Conservation (phyloP, 92 coral and sea anemone species). For the Pocillopora grandis region DNA sequence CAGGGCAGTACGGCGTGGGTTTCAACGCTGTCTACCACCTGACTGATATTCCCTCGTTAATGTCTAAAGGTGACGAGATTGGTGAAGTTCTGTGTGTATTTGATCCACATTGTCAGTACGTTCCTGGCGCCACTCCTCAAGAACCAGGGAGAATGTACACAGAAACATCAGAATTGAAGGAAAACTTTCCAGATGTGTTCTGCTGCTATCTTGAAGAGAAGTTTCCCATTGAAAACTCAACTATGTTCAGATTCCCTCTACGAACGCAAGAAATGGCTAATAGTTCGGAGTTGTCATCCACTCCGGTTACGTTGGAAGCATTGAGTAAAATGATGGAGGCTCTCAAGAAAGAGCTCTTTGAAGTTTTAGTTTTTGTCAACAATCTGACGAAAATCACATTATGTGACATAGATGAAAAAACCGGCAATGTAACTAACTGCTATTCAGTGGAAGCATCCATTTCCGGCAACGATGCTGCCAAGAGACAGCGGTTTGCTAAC, state of each 20-base stretch:
- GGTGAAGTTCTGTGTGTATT: slow-evolving; percentile 73
- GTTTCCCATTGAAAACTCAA: slow-evolving; percentile 51
- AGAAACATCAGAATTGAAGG: background rate
- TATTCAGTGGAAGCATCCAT: slow-evolving; percentile 56
- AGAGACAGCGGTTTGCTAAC: slow-evolving; percentile 53
- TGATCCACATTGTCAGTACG: slow-evolving; percentile 76
- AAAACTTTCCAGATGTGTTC: slow-evolving; percentile 56
- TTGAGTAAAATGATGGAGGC: slow-evolving; percentile 50
- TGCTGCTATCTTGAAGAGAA: slow-evolving; percentile 57
- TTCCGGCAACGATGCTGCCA: slow-evolving; percentile 21
- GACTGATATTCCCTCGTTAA: slow-evolving; percentile 78
- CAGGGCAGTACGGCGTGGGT: slow-evolving; percentile 95
- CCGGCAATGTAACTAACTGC: slow-evolving; percentile 24
- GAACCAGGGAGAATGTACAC: slow-evolving; percentile 63
- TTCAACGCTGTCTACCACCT: slow-evolving; percentile 88
- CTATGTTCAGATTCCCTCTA: slow-evolving; percentile 72
- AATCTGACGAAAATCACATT: slow-evolving; percentile 64
- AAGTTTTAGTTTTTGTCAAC: slow-evolving; percentile 69
- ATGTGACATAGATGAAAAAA: slow-evolving; percentile 43
- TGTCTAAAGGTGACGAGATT: slow-evolving; percentile 67
- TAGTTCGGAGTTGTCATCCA: slow-evolving; percentile 26
- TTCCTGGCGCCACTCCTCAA: slow-evolving; percentile 55
- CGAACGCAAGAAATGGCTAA: slow-evolving; percentile 41
- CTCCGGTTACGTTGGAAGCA: slow-evolving; percentile 20
- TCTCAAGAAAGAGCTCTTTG: slow-evolving; percentile 60